Percentiles rank a stretch among this genome's conserved stretches.
Evolutionary conservation across 2,888 invertebrate species (phyloP).

Genomic region (Philereme vetulata): DNA sequence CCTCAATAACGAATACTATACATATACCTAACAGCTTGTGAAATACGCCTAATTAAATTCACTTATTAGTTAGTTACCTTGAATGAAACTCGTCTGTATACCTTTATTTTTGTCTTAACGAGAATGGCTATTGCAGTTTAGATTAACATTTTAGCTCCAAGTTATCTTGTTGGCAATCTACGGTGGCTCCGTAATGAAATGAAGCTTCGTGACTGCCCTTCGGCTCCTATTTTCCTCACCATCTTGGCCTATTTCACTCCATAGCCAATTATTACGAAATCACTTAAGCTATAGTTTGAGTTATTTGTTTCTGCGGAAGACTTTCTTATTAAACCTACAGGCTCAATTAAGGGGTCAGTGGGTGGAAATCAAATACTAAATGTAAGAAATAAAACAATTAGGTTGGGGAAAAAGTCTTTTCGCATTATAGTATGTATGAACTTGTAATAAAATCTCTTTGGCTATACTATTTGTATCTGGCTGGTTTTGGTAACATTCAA

Average conservation of each 20-base stretch:
- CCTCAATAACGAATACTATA: too few relatives aligned
- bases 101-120: slow-evolving; percentile 17
- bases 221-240: slow-evolving; percentile 18
- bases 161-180: slow-evolving; percentile 22
- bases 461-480: too few relatives aligned
- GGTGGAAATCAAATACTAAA: too few relatives aligned
- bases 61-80: slow-evolving; percentile 8
- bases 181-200: slow-evolving; percentile 24
- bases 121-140: slow-evolving; percentile 19
- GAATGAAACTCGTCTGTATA: slow-evolving; percentile 13
- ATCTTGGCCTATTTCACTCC: slow-evolving; percentile 17
- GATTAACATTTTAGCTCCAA: slow-evolving; percentile 20
- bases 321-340: neutral
- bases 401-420: too few relatives aligned
- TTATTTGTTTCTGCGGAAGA: slow-evolving; percentile 12
- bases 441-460: too few relatives aligned
- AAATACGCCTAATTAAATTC: neutral
- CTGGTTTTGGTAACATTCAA: too few relatives aligned
- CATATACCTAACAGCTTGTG: too few relatives aligned
- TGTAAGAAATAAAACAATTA: too few relatives aligned
- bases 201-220: slow-evolving; percentile 22
- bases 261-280: slow-evolving; percentile 25
- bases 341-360: too few relatives aligned
- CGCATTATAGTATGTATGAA: too few relatives aligned
- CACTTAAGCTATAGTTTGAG: slow-evolving; percentile 18